Evolutionary conservation across 2,113 vertebrate genomes (phyloP).

Genomic region (Anser brachyrhynchus): DNA sequence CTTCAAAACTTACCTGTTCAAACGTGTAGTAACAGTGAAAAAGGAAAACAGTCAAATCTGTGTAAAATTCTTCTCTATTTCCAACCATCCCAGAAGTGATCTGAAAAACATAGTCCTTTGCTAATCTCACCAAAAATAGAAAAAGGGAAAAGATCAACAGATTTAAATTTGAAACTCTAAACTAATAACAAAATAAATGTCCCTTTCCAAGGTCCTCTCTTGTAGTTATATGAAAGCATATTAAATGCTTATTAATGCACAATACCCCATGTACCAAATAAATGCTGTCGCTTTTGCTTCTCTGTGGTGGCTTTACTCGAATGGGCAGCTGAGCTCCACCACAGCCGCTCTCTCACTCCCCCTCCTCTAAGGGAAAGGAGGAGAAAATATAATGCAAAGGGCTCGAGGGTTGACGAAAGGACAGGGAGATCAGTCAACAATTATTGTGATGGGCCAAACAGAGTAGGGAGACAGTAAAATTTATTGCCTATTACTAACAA

Average conservation of each 20-base stretch:
- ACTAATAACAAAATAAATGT: background rate
- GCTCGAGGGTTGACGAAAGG: too few relatives aligned
- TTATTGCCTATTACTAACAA: too few relatives aligned
- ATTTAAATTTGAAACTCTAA: background rate
- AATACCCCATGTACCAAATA: background rate
- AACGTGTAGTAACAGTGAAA: background rate
- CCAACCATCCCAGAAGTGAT: background rate
- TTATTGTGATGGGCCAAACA: too few relatives aligned
- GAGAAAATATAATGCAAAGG: too few relatives aligned
- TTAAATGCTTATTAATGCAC: background rate
- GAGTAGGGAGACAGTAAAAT: too few relatives aligned
- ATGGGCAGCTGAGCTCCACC: too few relatives aligned
- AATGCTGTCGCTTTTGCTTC: background rate
- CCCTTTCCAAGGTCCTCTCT: background rate
- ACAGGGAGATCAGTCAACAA: too few relatives aligned
- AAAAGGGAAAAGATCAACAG: background rate
- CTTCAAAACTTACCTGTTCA: background rate
- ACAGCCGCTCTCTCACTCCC: too few relatives aligned
- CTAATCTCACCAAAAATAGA: background rate
- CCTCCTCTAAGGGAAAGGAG: too few relatives aligned
- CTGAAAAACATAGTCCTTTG: background rate
- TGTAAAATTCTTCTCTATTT: background rate
- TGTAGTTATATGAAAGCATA: background rate
- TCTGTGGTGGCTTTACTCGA: background rate
- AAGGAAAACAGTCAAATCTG: background rate